Conservation (phyloP, 2,113 vertebrate species). For the Triplophysa rosa region DNA sequence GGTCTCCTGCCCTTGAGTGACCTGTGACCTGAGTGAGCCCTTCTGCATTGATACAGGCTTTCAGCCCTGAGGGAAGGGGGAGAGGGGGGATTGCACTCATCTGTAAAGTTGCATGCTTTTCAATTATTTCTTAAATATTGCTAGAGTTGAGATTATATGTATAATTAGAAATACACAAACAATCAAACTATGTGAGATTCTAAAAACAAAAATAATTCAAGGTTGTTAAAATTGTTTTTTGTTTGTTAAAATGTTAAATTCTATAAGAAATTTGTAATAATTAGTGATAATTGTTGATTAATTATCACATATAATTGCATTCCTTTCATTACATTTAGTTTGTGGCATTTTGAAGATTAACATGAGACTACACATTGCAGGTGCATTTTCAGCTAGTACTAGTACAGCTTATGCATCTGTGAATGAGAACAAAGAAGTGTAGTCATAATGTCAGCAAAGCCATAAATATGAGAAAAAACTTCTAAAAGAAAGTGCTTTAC, state of each 20-base stretch:
- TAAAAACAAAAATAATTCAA: not conserved
- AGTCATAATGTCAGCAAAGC: constrained; percentile 38
- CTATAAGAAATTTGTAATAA: too few relatives aligned
- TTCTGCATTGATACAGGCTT: constrained; percentile 58
- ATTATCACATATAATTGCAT: not conserved
- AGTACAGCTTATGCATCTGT: constrained; percentile 63
- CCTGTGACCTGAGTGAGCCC: constrained; percentile 58
- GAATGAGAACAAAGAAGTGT: constrained; percentile 64
- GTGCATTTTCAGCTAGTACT: constrained; percentile 60
- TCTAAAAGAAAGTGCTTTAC: not conserved
- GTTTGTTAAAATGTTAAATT: not conserved
- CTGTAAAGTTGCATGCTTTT: constrained; percentile 44
- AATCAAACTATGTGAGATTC: too few relatives aligned
- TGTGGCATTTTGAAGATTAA: not conserved
- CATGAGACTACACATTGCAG: constrained; percentile 50
- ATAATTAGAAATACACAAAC: not conserved
- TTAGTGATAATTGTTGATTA: not conserved
- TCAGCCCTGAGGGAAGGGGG: constrained; percentile 54
- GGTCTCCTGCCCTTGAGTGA: constrained; percentile 57
- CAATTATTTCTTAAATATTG: constrained; percentile 18
- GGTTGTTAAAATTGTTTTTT: not conserved
- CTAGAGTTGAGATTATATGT: not conserved
- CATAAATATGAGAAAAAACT: constrained; percentile 7
- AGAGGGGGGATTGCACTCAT: constrained; percentile 47
- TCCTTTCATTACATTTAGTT: too few relatives aligned